Evolutionary conservation across 2,797 vertebrate genomes (phyloP).

Genomic region (Australoheros facetus): DNA sequence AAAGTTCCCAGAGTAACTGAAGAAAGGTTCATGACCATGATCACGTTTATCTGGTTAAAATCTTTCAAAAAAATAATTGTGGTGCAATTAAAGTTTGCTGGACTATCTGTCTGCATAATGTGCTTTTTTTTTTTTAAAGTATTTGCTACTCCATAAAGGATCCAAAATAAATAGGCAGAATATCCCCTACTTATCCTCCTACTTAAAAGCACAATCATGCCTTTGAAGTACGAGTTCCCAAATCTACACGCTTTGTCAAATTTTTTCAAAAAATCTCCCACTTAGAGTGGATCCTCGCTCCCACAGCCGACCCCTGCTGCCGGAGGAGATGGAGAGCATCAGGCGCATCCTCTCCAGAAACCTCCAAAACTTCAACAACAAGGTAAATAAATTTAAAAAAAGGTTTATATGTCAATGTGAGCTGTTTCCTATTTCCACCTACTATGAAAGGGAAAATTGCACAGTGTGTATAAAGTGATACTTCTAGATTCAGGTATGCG

Average conservation of each 20-base stretch:
- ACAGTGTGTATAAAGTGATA: background rate
- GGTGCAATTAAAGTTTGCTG: no score
- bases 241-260: no score
- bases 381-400: slow-evolving; percentile 60
- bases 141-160: no score
- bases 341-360: slow-evolving; percentile 83
- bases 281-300: slow-evolving; percentile 49
- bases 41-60: background rate
- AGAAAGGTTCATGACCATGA: background rate
- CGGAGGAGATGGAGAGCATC: slow-evolving; percentile 82
- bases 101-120: no score
- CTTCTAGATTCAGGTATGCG: background rate
- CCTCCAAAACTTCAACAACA: slow-evolving; percentile 84
- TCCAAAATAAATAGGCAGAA: no score
- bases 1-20: background rate
- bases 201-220: no score
- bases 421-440: background rate
- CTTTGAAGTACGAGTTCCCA: no score
- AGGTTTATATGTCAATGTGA: background rate
- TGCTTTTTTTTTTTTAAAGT: no score
- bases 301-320: slow-evolving; percentile 61
- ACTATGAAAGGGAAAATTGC: background rate
- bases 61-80: no score
- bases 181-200: no score
- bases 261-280: background rate